These are phyloP conservation scores for Ptyas mucosa DNA, from an alignment of 2,113 vertebrate genomes.

Conservation along the genomic window DNA sequence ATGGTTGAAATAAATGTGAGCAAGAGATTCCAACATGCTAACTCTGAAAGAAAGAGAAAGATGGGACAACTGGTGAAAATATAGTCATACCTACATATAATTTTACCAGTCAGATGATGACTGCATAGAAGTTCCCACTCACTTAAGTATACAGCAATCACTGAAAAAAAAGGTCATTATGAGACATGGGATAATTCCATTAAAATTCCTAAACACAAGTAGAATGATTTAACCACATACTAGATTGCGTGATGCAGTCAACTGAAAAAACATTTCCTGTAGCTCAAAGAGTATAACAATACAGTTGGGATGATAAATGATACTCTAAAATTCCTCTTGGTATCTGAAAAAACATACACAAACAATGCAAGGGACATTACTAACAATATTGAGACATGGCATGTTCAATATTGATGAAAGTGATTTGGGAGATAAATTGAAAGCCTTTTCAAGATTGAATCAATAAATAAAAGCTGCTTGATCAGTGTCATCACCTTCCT, in stretches of 20 bases:
- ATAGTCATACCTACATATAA: not conserved
- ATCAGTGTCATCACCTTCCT: not conserved
- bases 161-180: not conserved
- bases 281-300: not conserved
- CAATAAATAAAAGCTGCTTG: not conserved
- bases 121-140: not conserved
- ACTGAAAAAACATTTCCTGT: slow-evolving; percentile 2
- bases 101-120: not conserved
- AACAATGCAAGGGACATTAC: not conserved
- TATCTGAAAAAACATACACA: not conserved
- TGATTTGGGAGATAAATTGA: not conserved
- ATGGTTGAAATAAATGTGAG: not conserved
- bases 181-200: not conserved
- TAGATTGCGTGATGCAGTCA: slow-evolving; percentile 1
- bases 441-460: not conserved
- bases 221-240: not conserved
- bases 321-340: not conserved
- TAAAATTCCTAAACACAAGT: slow-evolving; percentile 15
- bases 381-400: not conserved
- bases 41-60: not conserved
- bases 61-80: not conserved
- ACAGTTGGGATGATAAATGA: slow-evolving; percentile 2
- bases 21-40: not conserved
- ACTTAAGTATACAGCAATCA: not conserved
- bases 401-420: not conserved